Base-by-base conservation (phyloP, 2,797 vertebrate genomes). In the Chelon auratus region DNA sequence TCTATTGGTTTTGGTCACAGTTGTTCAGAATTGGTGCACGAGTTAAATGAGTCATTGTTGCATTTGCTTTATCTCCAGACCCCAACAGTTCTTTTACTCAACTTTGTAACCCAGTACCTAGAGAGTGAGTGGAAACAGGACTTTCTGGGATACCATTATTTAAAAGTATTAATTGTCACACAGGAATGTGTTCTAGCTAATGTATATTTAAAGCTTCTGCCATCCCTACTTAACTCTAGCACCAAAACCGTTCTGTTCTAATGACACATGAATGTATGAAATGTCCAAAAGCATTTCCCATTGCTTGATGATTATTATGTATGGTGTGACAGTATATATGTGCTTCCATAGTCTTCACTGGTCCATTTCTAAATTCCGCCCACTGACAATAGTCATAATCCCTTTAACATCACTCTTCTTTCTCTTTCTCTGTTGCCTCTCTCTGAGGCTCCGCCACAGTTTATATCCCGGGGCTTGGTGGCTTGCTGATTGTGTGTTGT, bases 401-500 rank as follows among this genome's bases (percentile, higher is more conserved):
- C 53, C 56, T 68, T 68, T 40, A 81, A 59, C 75, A 78, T 70
- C 66, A 39, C 68, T 74, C 30, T n/a, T 67, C 43, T 50, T 30
- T 57, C 53, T 74, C 40, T 69, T 22, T 24, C 54, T 68, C 69
- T 80, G 77, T 74, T 79, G 79, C 69, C 73, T 72, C 67, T 75
- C 66, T 81, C 80, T 83, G 78, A 73, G 77, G 62, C 56, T 71
- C 58, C 69, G 69, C 74, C 82, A 74, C 58, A 83, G 80, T 89
- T 89, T 82, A 87, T 67, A 51, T 88, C 82, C 83, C 70, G 65
- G 66, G 75, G 79, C 73, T 78, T 17, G 48, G 82, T 78, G 77
- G 79, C 69, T 42, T 43, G 75, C 81, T 76, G 71, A 82, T 78
- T 83, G 75, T 68, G 64, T 75, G 87, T 71, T 79, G 87, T 63